Base-by-base conservation (phyloP, 2,888 invertebrate species). In the Tolmerus cingulatus region DNA sequence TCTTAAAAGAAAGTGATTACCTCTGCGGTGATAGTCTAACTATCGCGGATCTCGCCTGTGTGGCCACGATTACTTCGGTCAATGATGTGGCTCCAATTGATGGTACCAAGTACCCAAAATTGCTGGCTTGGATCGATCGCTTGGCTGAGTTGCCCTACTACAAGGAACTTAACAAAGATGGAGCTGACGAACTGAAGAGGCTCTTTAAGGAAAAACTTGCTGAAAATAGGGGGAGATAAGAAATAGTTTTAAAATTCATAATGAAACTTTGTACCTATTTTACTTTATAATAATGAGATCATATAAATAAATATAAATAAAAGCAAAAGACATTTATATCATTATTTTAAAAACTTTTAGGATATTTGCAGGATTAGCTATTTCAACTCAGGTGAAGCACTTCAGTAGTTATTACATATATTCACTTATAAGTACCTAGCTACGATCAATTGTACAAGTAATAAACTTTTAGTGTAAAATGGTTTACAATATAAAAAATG, bases 131-230 rank as follows among this genome's bases (percentile, higher is more conserved):
- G 91, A 89, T 91, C 43, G 88, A 90, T 23, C 90, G 90, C 5
- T 87, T 92, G 88, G 87, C 90, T 43, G 76, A 89, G 79, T 88
- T 92, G 66, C 91, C 92, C 0, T 91, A 91, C 86, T 92, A 91
- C 87, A 89, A 90, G 57, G 90, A 91, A 78, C 89, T 89, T 23
- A 91, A 91, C 85, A 27, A 74, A 19, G 57, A 86, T 4, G 86
- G 86, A n/a, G 86, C 86, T 86, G 86, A 78, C 57, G 86, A 74
- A 27, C 19, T 86, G n/a, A 77, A 86, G 40, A 57, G 40, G 5
- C 9, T 78, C 5, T 74, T 86, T 40, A 86, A 78, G 16, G 77
- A 77, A 19, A 86, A 30, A 57, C 34, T 86, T 55, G 76, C 77
- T 57, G 78, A 77, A 57, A 86, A 86, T n/a, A 77, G 76, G 19